These are phyloP conservation scores for Thalpophila matura DNA, from an alignment of 2,888 invertebrate species.

Conservation along the genomic window DNA sequence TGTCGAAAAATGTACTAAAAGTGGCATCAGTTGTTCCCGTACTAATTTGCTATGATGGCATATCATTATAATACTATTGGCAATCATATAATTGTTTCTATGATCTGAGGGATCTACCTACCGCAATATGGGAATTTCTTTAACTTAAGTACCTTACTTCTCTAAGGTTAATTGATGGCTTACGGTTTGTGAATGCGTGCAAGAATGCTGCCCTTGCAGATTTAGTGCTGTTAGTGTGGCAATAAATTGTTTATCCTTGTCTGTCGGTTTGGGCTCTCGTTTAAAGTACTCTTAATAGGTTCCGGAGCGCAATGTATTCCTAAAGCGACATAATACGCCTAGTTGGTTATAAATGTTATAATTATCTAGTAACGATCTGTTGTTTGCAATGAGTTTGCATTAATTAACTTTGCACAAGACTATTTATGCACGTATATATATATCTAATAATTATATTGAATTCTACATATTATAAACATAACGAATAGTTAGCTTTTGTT, in stretches of 20 bases:
- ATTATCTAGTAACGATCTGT: conserved; percentile 21
- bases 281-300: conserved; percentile 42
- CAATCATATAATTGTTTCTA: too few relatives aligned
- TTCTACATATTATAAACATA: conserved; percentile 19
- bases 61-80: too few relatives aligned
- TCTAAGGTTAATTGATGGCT: conserved; percentile 82
- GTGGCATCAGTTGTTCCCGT: too few relatives aligned
- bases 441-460: conserved; percentile 11
- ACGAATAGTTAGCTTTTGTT: conserved; percentile 20
- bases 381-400: too few relatives aligned
- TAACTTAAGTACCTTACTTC: conserved; percentile 67
- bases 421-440: too few relatives aligned
- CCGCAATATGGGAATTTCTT: conserved; percentile 70
- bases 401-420: too few relatives aligned
- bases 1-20: too few relatives aligned
- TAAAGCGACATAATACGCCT: conserved; percentile 18
- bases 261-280: conserved; percentile 59
- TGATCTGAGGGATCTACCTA: conserved; percentile 32
- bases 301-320: conserved; percentile 30
- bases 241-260: conserved; percentile 74
- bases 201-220: conserved; percentile 85
- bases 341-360: conserved; percentile 21
- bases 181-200: conserved; percentile 81
- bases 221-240: conserved; percentile 76
- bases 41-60: too few relatives aligned